phyloP scores from a whole-genome alignment of 2,797 vertebrate species.

The Diglossa cyanea region DNA sequence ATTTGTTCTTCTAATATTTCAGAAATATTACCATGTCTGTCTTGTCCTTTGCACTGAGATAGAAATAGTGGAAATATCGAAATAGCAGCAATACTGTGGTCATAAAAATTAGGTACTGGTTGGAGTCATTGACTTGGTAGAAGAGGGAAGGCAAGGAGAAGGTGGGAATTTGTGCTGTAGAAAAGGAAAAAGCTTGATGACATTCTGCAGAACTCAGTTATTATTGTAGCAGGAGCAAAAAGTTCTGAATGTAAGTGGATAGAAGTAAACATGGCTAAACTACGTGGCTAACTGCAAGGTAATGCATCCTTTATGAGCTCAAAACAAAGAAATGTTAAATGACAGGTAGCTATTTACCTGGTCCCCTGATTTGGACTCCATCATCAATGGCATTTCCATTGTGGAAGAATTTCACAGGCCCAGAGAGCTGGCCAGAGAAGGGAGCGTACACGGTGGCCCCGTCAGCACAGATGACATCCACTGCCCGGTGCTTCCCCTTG shows the following conservation, averaged over 20 bases:
- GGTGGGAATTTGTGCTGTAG: not conserved
- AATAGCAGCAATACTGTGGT: not conserved
- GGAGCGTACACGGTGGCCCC: constrained; percentile 74
- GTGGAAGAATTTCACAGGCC: constrained; percentile 71
- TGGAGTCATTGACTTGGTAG: not conserved
- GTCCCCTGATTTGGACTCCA: constrained; percentile 76
- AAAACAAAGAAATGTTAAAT: not conserved
- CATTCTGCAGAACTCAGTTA: not conserved
- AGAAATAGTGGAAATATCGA: not conserved
- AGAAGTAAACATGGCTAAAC: not conserved
- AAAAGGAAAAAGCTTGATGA: not conserved
- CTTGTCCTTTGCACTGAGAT: not conserved
- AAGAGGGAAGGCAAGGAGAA: not conserved
- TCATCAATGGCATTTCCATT: constrained; percentile 74
- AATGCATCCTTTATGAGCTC: not conserved
- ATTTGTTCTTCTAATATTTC: not conserved
- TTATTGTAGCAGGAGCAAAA: not conserved
- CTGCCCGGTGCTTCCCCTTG: not conserved
- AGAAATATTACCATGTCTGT: not conserved
- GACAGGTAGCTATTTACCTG: constrained; percentile 27
- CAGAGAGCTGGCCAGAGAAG: constrained; percentile 75
- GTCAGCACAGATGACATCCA: constrained; percentile 69
- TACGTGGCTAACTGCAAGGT: not conserved
- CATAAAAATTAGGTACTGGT: not conserved
- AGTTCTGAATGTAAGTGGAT: not conserved